Evolutionary conservation across 2,113 vertebrate species (phyloP).

Genomic region (Pimephales promelas): DNA sequence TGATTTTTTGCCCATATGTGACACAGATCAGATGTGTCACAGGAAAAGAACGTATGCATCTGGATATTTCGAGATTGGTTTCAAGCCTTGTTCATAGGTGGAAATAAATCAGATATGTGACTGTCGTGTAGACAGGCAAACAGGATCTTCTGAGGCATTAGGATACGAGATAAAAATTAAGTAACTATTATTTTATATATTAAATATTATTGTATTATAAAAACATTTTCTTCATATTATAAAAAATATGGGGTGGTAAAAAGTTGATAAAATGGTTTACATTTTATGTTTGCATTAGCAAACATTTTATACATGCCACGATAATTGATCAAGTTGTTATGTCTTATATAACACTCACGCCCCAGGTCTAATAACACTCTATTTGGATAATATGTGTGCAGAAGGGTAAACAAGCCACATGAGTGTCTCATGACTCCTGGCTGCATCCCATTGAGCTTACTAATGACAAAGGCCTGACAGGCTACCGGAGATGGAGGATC

Average conservation of each 20-base stretch:
- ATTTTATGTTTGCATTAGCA: neutral
- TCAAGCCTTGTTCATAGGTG: too few species aligned
- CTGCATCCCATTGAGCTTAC: neutral
- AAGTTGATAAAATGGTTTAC: neutral
- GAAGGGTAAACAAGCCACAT: conserved; percentile 2
- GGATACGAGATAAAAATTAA: neutral
- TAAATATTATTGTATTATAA: neutral
- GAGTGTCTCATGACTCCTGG: conserved; percentile 37
- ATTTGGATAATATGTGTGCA: neutral
- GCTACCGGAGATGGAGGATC: conserved; percentile 44
- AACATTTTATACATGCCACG: neutral
- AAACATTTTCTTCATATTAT: neutral
- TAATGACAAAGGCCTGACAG: neutral
- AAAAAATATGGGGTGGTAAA: neutral
- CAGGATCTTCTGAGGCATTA: too few species aligned
- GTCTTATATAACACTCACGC: conserved; percentile 1
- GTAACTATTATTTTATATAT: neutral
- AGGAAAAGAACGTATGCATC: too few species aligned
- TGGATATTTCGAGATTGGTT: too few species aligned
- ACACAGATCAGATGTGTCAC: too few species aligned
- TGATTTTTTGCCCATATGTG: too few species aligned
- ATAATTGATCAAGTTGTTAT: conserved; percentile 2
- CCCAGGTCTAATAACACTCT: neutral
- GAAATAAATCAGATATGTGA: too few species aligned
- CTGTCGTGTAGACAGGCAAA: too few species aligned